Percentiles rank a stretch among this genome's conserved stretches.
Conservation (phyloP, 2,113 vertebrate species). For the Nothobranchius kuhntae region DNA sequence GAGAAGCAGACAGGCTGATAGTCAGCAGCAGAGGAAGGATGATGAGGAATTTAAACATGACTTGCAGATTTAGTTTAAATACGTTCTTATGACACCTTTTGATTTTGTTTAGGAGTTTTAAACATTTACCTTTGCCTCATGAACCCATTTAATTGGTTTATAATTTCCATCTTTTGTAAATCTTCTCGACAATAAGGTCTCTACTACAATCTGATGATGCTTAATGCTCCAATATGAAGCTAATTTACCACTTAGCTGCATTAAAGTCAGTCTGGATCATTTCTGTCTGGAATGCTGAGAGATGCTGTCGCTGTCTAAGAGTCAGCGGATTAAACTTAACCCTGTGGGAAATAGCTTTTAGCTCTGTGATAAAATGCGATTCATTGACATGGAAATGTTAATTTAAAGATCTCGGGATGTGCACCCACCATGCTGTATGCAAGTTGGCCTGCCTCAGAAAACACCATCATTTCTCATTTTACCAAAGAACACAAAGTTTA, state of each 20-base stretch:
- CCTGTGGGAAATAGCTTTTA: not conserved
- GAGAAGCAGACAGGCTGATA: conserved; percentile 16
- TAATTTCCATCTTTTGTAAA: not conserved
- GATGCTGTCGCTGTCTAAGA: conserved; percentile 14
- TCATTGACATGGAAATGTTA: not conserved
- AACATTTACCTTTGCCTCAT: conserved; percentile 9
- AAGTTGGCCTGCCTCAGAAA: not conserved
- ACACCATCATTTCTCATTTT: not conserved
- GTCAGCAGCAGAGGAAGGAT: conserved; percentile 14
- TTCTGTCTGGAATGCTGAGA: conserved; percentile 13
- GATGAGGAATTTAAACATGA: conserved; percentile 30
- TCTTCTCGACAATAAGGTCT: conserved; percentile 30
- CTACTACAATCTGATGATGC: conserved; percentile 27
- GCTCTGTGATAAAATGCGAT: not conserved
- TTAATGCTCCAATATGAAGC: conserved; percentile 30
- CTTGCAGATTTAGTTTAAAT: not conserved
- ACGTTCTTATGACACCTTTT: conserved; percentile 17
- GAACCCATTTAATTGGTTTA: conserved; percentile 26
- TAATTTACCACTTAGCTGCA: conserved; percentile 2
- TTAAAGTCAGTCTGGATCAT: conserved; percentile 16
- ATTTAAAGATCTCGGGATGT: not conserved
- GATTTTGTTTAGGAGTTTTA: not conserved
- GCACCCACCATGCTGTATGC: not conserved
- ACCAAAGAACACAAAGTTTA: not conserved
- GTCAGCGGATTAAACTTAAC: conserved; percentile 4